Percentiles rank a stretch among this genome's conserved stretches.
phyloP scores from a whole-genome alignment of 1,140 invertebrate genomes.

The Teleopsis dalmanni region DNA sequence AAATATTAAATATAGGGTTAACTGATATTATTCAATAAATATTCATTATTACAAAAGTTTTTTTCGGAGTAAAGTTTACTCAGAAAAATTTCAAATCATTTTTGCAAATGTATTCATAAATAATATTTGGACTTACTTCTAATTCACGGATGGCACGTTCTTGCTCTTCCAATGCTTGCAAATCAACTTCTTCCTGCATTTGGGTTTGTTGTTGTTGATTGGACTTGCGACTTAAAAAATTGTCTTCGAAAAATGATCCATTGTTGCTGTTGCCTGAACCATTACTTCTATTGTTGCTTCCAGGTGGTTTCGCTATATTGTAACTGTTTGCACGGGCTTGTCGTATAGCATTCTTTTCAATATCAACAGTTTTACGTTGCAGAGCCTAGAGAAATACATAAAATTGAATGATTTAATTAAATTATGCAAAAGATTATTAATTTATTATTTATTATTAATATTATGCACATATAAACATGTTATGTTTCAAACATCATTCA shows the following conservation, averaged over 20 bases:
- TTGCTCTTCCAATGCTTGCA: conserved; percentile 79
- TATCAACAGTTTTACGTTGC: conserved; percentile 42
- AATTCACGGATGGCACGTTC: conserved; percentile 83
- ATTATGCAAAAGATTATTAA: too few species aligned
- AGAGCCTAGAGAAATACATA: conserved; percentile 19
- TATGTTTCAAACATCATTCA: too few species aligned
- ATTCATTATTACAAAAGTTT: background rate
- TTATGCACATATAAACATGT: too few species aligned
- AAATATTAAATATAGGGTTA: background rate
- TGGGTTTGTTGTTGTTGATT: conserved; percentile 56
- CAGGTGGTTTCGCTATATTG: conserved; percentile 37
- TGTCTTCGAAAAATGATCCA: conserved; percentile 39
- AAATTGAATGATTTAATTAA: background rate
- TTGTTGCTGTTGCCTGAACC: conserved; percentile 22
- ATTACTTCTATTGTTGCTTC: conserved; percentile 15
- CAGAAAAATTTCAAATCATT: background rate
- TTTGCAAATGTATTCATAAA: background rate
- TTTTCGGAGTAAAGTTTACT: background rate
- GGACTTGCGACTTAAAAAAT: conserved; percentile 43
- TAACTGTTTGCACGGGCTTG: conserved; percentile 37
- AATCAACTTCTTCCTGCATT: conserved; percentile 72
- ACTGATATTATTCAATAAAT: background rate
- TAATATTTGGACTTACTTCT: conserved; percentile 56
- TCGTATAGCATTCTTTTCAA: conserved; percentile 37
- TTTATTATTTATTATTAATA: too few species aligned